These are phyloP conservation scores for Clamator glandarius DNA, from an alignment of 2,797 vertebrate species.

Conservation along the genomic window DNA sequence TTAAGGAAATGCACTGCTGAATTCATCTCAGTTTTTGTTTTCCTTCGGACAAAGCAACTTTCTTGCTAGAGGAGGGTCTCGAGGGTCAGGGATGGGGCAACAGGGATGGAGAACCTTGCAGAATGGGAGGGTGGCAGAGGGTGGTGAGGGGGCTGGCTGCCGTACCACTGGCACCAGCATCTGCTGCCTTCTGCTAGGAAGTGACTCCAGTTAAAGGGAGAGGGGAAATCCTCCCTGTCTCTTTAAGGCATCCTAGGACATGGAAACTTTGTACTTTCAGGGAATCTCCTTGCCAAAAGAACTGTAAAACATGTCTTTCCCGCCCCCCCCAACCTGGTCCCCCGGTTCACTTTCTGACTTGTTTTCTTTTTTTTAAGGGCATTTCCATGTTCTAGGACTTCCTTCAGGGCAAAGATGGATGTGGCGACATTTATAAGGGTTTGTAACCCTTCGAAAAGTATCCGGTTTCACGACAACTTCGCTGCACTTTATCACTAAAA, in stretches of 20 bases:
- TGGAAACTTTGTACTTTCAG: conserved; percentile 66
- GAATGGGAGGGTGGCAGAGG: background rate
- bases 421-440: conserved; percentile 64
- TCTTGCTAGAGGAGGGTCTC: background rate
- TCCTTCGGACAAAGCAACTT: conserved; percentile 23
- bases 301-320: conserved; percentile 64
- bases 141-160: background rate
- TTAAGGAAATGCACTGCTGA: background rate
- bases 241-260: conserved; percentile 69
- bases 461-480: conserved; percentile 72
- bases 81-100: background rate
- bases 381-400: conserved; percentile 69
- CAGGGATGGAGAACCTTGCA: background rate
- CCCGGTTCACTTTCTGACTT: conserved; percentile 21
- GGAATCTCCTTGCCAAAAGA: conserved; percentile 70
- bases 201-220: background rate
- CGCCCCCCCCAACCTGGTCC: background rate
- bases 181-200: conserved; percentile 2
- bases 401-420: conserved; percentile 56
- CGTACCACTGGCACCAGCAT: background rate
- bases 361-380: conserved; percentile 22
- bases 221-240: conserved; percentile 74
- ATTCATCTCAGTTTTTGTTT: background rate
- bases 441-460: conserved; percentile 71
- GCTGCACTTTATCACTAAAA: conserved; percentile 59